Conservation (phyloP, 1,140 invertebrate species). For the Ips nitidus region DNA sequence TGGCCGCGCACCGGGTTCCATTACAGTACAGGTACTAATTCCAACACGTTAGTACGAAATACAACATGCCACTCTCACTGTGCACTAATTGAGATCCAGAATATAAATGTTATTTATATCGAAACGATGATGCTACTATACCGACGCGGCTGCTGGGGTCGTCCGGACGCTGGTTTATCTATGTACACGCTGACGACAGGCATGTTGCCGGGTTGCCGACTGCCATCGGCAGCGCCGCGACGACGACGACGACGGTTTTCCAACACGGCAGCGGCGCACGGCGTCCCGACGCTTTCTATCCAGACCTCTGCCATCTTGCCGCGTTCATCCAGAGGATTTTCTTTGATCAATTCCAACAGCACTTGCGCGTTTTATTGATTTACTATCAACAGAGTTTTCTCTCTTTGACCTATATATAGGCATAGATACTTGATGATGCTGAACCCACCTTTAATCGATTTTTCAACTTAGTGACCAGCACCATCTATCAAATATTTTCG, state of each 20-base stretch:
- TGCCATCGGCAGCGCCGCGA: slow-evolving; percentile 25
- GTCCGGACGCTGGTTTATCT: slow-evolving; percentile 30
- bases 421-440: no score
- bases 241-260: neutral
- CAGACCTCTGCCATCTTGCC: neutral
- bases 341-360: no score
- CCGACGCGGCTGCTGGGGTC: slow-evolving; percentile 28
- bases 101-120: slow-evolving; percentile 33
- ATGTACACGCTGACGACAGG: slow-evolving; percentile 20
- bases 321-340: neutral
- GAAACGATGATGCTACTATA: slow-evolving; percentile 23
- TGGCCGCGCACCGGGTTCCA: slow-evolving; percentile 43
- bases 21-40: slow-evolving; percentile 37
- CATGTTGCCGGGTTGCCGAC: slow-evolving; percentile 28
- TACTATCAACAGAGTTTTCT: no score
- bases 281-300: slow-evolving; percentile 23
- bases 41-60: slow-evolving; percentile 3
- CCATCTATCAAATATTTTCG: no score
- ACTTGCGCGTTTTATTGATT: no score
- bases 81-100: slow-evolving; percentile 22
- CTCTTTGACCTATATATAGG: no score
- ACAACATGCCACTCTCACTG: slow-evolving; percentile 20
- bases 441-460: no score
- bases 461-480: no score
- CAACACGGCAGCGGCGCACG: slow-evolving; percentile 22